phyloP scores from a whole-genome alignment of 1,140 invertebrate genomes.

The Zelostemma sp. region DNA sequence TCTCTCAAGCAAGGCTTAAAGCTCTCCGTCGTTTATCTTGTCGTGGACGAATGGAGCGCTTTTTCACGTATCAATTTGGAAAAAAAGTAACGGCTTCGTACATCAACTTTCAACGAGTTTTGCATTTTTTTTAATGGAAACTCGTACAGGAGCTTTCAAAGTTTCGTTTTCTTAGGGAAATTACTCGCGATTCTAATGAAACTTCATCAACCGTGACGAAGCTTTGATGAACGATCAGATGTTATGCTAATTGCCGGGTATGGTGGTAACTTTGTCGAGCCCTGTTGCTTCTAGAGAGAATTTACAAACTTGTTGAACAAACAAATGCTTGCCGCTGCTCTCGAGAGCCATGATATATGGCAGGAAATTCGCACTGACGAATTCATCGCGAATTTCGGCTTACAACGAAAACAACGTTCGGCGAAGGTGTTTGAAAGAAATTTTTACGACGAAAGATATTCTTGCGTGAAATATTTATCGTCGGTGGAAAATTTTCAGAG shows the following conservation, averaged over 20 bases:
- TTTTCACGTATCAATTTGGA: constrained; percentile 47
- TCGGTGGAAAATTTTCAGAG: constrained; percentile 4
- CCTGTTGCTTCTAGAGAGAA: constrained; percentile 14
- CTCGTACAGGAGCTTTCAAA: too few relatives aligned
- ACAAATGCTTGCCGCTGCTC: neutral
- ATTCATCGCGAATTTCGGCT: too few relatives aligned
- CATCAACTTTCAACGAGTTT: too few relatives aligned
- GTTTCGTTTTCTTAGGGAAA: too few relatives aligned
- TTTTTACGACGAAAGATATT: too few relatives aligned
- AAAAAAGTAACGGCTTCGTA: too few relatives aligned
- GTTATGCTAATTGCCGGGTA: constrained; percentile 12
- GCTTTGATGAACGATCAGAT: neutral
- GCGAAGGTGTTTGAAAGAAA: too few relatives aligned
- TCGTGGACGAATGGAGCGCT: constrained; percentile 49
- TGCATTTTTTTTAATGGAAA: too few relatives aligned
- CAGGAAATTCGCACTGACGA: too few relatives aligned
- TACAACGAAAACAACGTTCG: too few relatives aligned
- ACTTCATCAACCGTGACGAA: neutral
- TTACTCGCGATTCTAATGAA: too few relatives aligned
- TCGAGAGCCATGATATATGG: too few relatives aligned
- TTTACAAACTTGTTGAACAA: neutral
- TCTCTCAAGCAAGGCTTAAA: constrained; percentile 60
- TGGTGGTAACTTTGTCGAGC: constrained; percentile 7
- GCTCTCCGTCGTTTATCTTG: constrained; percentile 62
- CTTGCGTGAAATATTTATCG: neutral